Conservation (phyloP, 2,113 vertebrate genomes). For the Theristicus caerulescens region DNA sequence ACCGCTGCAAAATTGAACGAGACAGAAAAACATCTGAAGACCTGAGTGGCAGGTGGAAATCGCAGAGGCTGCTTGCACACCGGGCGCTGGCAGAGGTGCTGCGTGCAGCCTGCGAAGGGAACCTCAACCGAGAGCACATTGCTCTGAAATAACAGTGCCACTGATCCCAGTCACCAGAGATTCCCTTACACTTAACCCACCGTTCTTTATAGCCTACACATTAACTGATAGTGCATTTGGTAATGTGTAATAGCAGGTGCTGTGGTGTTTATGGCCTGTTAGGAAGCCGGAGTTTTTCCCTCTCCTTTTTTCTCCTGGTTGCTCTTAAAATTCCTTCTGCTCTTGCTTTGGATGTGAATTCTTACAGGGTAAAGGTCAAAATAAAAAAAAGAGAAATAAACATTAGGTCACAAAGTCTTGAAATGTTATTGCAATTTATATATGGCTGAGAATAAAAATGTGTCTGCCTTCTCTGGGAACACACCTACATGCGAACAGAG, state of each 20-base stretch:
- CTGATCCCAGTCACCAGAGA: neutral
- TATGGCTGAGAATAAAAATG: constrained; percentile 20
- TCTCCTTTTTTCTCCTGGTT: neutral
- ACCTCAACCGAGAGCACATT: neutral
- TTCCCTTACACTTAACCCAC: neutral
- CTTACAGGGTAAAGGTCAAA: neutral
- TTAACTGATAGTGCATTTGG: neutral
- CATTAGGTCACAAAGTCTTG: constrained; percentile 17
- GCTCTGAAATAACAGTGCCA: neutral
- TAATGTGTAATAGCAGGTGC: neutral
- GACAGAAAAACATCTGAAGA: neutral
- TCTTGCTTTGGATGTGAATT: neutral
- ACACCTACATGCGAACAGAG: constrained; percentile 19
- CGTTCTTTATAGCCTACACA: neutral
- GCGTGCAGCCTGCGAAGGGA: neutral
- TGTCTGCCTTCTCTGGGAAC: constrained; percentile 28
- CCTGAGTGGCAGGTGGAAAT: neutral
- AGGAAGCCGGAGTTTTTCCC: neutral
- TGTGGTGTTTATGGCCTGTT: neutral
- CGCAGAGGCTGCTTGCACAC: accelerated
- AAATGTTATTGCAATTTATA: constrained; percentile 34
- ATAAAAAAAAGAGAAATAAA: neutral
- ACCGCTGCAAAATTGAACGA: neutral
- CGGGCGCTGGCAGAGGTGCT: neutral
- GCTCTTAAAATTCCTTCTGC: neutral